Evolutionary conservation across 2,888 invertebrate species (phyloP), one percentile per base, ranked within the genome.

Genomic region (Eretmocerus hayati): DNA sequence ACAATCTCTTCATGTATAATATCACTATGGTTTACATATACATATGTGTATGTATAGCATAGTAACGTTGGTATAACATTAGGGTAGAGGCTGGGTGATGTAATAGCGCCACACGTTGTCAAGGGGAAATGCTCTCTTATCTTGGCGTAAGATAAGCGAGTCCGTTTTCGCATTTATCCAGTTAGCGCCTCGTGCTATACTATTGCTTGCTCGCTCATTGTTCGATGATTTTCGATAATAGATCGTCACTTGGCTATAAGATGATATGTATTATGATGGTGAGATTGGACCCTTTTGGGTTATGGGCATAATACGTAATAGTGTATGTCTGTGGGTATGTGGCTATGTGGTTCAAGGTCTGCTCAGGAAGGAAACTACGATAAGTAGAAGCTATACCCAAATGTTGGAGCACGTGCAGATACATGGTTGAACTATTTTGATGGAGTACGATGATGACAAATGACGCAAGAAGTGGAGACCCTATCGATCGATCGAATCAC

Each of bases 191-290:
- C n/a, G n/a, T n/a, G n/a, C n/a, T n/a, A n/a, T n/a, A n/a, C n/a
- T n/a, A n/a, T n/a, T n/a, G n/a, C n/a, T n/a, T n/a, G n/a, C 30
- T 42, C 68, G 65, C 61, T 54, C 54, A 58, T 59, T 59, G 59
- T 58, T 60, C 63, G 60, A 66, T 36, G 66, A 68, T 69, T 67
- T 68, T 62, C 26, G 26, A 26, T n/a, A n/a, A n/a, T 37, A 68
- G 70, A 69, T 70, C 62, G 60, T 45, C 50, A 57, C 48, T 20
- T 8, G 16, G 52, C 58, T 64, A 66, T 64, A 65, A 26, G 30
- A 8, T 15, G 55, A 58, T 56, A 43, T 23, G 37, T n/a, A 26
- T n/a, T 2, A 58, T 57, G 55, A 9, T 20, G 37, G n/a, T 23
- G 32, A 20, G 4, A 1, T n/a, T 18, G 5, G 26, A n/a, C n/a